Conservation (phyloP, 2,797 vertebrate genomes). For the Capromys pilorides region DNA sequence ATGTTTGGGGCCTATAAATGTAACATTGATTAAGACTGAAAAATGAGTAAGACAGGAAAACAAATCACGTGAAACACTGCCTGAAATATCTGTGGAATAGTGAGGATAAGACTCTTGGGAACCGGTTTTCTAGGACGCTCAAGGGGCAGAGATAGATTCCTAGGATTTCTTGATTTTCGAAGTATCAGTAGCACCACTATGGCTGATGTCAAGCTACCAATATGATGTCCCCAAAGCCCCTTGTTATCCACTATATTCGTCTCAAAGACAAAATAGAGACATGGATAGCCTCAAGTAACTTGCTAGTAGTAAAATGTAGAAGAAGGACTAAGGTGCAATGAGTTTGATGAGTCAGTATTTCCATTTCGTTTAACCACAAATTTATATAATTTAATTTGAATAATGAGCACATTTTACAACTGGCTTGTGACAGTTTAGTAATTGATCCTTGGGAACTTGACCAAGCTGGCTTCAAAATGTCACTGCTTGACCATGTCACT, state of each 20-base stretch:
- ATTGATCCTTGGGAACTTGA: background rate
- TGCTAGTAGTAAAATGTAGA: background rate
- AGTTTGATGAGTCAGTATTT: background rate
- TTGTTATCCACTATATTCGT: background rate
- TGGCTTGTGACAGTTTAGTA: background rate
- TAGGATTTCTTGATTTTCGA: background rate
- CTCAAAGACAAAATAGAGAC: background rate
- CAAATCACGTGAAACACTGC: background rate
- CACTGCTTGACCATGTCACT: background rate
- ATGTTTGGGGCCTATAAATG: background rate
- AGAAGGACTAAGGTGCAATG: background rate
- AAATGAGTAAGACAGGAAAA: constrained; percentile 29
- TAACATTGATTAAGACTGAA: background rate
- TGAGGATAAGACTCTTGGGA: background rate
- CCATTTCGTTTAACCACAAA: constrained; percentile 10
- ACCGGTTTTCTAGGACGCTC: background rate
- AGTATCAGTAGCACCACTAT: background rate
- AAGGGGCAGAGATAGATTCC: background rate
- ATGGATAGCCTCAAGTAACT: background rate
- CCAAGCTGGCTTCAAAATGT: background rate
- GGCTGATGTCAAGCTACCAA: background rate
- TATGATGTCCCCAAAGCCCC: background rate
- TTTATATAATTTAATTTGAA: constrained; percentile 30
- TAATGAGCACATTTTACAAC: constrained; percentile 14
- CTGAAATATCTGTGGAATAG: background rate